Conservation (phyloP, 2,888 invertebrate species). For the Cryptocephalus primarius region DNA sequence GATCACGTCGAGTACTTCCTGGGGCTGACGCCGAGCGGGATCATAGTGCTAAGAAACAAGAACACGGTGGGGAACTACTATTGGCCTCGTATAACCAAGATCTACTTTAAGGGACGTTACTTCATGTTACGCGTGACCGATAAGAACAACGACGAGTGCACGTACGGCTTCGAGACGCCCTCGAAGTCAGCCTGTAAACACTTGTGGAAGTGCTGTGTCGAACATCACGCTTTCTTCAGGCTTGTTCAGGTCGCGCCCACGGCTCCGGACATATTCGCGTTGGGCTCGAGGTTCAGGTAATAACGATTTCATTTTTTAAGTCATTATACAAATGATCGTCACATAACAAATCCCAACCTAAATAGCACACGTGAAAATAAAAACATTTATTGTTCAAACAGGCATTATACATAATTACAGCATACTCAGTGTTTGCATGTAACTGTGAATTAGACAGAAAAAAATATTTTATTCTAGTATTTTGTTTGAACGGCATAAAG, state of each 20-base stretch:
- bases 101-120: slow-evolving; percentile 92
- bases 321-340: background rate
- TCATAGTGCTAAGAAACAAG: slow-evolving; percentile 88
- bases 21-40: slow-evolving; percentile 86
- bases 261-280: slow-evolving; percentile 62
- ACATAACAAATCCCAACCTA: too few relatives aligned
- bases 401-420: too few relatives aligned
- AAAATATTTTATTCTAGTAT: too few relatives aligned
- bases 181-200: slow-evolving; percentile 89
- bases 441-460: too few relatives aligned
- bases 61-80: slow-evolving; percentile 96
- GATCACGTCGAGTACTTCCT: slow-evolving; percentile 94
- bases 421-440: too few relatives aligned
- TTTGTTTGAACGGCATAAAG: too few relatives aligned
- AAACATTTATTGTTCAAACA: too few relatives aligned
- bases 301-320: slow-evolving; percentile 21
- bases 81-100: slow-evolving; percentile 95
- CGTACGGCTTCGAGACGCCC: slow-evolving; percentile 92
- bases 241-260: slow-evolving; percentile 73
- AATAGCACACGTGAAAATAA: too few relatives aligned
- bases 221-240: slow-evolving; percentile 90
- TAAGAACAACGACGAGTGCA: slow-evolving; percentile 91
- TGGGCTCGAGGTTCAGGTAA: slow-evolving; percentile 62
- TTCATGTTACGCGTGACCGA: slow-evolving; percentile 94
- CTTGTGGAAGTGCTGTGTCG: slow-evolving; percentile 91